Evolutionary conservation across 2,797 vertebrate species (phyloP), one percentile per base, ranked within the genome.

Genomic region (Anisognathus igniventris): DNA sequence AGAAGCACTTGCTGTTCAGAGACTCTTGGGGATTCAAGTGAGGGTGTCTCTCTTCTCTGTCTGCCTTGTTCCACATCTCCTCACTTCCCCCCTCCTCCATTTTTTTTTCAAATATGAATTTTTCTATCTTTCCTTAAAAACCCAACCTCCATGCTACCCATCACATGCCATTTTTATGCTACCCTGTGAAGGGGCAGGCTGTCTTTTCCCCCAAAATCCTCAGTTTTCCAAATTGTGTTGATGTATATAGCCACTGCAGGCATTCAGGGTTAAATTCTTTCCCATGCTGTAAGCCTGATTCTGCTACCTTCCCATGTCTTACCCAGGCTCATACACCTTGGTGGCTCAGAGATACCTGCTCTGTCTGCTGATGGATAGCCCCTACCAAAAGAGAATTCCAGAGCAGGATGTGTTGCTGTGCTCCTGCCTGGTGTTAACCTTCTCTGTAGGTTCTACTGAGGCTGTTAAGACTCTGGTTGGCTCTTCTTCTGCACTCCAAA

Each of bases 1-100:
- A 61, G 40, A 68, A 33, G 40, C 54, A 33, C 33, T 10, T 39
- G 7, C 47, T 68, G 20, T 39, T 75, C 39, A 77, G 64, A 31
- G 7, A 9, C 7, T 35, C 19, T 23, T 73, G 25, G 60, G 27
- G 9, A 50, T 67, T 77, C 1, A 1, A 33, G 33, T 37, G 33
- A 80, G 15, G 8, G 5, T 45, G 31, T 70, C 7, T 65, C 14
- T 72, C 19, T 45, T 37, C 28, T 33, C 67, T 62, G 11, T 75
- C 37, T 53, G 30, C 22, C 16, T 13, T 39, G 8, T 37, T 39
- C 11, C 25, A 53, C 16, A 9, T 2, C 3, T 21, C 14, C 14
- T 3, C 4, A 8, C 11, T 4, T 4, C 7, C 11, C 2, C 2
- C 6, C 6, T 15, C 4, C 12, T 14, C 40, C 40, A 2, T 21